Evolutionary conservation across 2,797 vertebrate species (phyloP).

Genomic region (Sparus aurata): DNA sequence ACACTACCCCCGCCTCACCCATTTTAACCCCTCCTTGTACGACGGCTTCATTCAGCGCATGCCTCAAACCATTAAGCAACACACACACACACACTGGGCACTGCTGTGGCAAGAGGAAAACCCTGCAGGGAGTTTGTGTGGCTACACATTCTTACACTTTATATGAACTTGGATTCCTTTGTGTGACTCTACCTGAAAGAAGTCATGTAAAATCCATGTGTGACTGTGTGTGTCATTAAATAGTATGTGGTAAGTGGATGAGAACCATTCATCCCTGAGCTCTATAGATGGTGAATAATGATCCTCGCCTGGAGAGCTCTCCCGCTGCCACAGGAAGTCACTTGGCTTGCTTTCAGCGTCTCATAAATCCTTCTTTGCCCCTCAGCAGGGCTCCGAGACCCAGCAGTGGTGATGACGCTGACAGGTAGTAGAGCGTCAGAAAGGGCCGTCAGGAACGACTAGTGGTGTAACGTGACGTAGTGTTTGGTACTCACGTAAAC

Average conservation of each 20-base stretch:
- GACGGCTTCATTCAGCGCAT: constrained; percentile 45
- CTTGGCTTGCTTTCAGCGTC: constrained; percentile 51
- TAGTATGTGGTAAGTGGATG: constrained; percentile 20
- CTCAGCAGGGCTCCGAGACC: constrained; percentile 9
- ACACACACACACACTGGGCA: constrained; percentile 12
- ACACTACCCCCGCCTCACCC: constrained; percentile 22
- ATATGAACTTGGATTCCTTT: constrained; percentile 27
- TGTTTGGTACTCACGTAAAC: too few relatives aligned
- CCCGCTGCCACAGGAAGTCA: constrained; percentile 54
- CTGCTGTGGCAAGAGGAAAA: constrained; percentile 46
- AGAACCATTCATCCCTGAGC: constrained; percentile 30
- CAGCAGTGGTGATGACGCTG: constrained; percentile 19
- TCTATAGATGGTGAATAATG: constrained; percentile 52
- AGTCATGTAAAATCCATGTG: constrained; percentile 19
- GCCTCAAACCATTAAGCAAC: constrained; percentile 53
- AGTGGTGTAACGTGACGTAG: neutral
- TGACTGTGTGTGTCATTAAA: constrained; percentile 18
- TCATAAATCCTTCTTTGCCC: constrained; percentile 48
- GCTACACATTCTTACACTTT: constrained; percentile 40
- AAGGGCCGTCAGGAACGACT: constrained; percentile 22
- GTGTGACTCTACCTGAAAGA: constrained; percentile 28
- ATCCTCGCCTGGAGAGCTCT: constrained; percentile 12
- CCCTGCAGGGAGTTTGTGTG: constrained; percentile 26
- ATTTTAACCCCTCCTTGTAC: constrained; percentile 46
- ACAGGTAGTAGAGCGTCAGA: constrained; percentile 39